A percentile compares a stretch with the other conserved stretches of the same genome.
phyloP scores from a whole-genome alignment of 2,797 vertebrate species.

The Gouania willdenowi region DNA sequence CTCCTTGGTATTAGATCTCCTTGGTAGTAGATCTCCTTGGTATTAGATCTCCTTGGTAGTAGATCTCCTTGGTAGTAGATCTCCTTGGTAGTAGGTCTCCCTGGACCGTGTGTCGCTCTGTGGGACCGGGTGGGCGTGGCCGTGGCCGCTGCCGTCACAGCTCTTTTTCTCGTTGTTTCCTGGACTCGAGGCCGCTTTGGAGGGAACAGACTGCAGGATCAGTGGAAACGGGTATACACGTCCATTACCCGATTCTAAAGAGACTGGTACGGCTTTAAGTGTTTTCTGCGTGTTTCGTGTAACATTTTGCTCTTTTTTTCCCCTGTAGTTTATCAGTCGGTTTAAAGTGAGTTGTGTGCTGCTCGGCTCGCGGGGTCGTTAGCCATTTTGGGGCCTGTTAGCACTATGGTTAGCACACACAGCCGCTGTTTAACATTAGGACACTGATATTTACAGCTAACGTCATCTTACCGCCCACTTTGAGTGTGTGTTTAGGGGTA shows the following conservation, averaged over 20 bases:
- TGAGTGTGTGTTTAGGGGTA: too few relatives aligned
- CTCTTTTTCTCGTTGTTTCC: slow-evolving; percentile 11
- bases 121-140: slow-evolving; percentile 11
- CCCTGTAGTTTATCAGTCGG: neutral
- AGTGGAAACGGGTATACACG: slow-evolving; percentile 17
- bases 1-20: too few relatives aligned
- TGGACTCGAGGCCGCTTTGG: slow-evolving; percentile 25
- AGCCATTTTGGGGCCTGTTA: slow-evolving; percentile 33
- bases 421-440: slow-evolving; percentile 39
- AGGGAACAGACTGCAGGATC: slow-evolving; percentile 24
- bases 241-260: neutral
- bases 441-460: too few relatives aligned
- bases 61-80: too few relatives aligned
- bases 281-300: too few relatives aligned
- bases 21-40: too few relatives aligned
- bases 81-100: too few relatives aligned
- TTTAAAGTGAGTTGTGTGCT: slow-evolving; percentile 13
- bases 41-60: too few relatives aligned
- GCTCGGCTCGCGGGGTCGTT: slow-evolving; percentile 25
- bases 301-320: too few relatives aligned
- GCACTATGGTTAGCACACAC: slow-evolving; percentile 20
- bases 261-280: slow-evolving; percentile 45
- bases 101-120: neutral
- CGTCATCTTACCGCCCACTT: too few relatives aligned
- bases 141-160: slow-evolving; percentile 12